Percentiles rank a stretch among this genome's conserved stretches.
Evolutionary conservation across 1,140 invertebrate species (phyloP).

Genomic region (Drosophila kurseongensis): DNA sequence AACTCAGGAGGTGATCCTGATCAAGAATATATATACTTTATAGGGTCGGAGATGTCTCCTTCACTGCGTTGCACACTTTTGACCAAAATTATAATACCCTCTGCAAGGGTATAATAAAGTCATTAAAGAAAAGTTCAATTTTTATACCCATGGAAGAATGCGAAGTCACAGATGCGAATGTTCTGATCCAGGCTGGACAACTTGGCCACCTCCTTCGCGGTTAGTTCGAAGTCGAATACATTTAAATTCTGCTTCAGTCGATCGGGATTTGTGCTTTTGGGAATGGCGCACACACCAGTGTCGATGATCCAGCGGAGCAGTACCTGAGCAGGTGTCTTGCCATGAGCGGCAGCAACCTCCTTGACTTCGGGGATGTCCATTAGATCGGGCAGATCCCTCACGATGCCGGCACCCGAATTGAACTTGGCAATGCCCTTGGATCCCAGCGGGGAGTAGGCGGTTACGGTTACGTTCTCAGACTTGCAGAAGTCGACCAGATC

Average conservation of each 20-base stretch:
- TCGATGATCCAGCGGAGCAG: slow-evolving; percentile 91
- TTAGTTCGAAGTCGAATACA: slow-evolving; percentile 88
- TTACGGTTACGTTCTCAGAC: slow-evolving; percentile 89
- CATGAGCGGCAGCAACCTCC: slow-evolving; percentile 88
- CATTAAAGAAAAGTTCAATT: neutral
- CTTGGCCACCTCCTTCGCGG: slow-evolving; percentile 85
- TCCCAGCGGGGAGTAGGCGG: slow-evolving; percentile 93
- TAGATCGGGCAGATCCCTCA: slow-evolving; percentile 87
- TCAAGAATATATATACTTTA: no score
- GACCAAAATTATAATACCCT: no score
- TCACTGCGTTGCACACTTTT: no score
- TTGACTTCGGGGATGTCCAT: slow-evolving; percentile 89
- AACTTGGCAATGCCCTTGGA: slow-evolving; percentile 87
- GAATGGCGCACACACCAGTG: slow-evolving; percentile 90
- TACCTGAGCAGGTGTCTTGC: slow-evolving; percentile 91
- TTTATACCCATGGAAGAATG: slow-evolving; percentile 85
- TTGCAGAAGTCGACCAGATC: slow-evolving; percentile 90
- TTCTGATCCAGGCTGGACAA: slow-evolving; percentile 87
- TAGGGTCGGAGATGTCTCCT: no score
- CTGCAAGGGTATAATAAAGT: no score
- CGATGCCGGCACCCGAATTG: slow-evolving; percentile 83
- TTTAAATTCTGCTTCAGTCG: slow-evolving; percentile 89
- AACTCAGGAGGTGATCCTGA: no score
- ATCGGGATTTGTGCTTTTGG: slow-evolving; percentile 91
- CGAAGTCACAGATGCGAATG: slow-evolving; percentile 89